Conservation (phyloP, 2,797 vertebrate species). For the Eulemur mongoz region DNA sequence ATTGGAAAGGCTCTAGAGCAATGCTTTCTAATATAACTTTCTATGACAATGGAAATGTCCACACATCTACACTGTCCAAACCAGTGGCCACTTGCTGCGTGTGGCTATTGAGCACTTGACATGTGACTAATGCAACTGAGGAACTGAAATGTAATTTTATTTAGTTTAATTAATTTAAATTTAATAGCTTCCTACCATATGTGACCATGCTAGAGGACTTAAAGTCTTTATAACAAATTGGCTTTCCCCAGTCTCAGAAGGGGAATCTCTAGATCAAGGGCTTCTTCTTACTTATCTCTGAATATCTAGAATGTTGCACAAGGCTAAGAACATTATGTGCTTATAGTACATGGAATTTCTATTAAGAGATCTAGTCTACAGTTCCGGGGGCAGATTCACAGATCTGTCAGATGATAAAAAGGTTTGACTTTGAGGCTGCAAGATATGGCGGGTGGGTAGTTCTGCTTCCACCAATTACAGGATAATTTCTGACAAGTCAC, state of each 20-base stretch:
- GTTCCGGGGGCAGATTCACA: not conserved
- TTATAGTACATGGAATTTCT: not conserved
- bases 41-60: not conserved
- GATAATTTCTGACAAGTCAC: slow-evolving; percentile 51
- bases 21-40: not conserved
- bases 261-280: not conserved
- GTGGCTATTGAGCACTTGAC: not conserved
- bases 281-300: not conserved
- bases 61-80: not conserved
- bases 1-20: not conserved
- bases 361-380: not conserved
- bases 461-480: slow-evolving; percentile 35
- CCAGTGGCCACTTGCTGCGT: not conserved
- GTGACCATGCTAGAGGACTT: not conserved
- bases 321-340: not conserved
- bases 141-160: not conserved
- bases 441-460: not conserved
- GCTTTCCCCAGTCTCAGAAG: not conserved
- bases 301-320: not conserved
- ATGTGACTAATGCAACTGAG: not conserved
- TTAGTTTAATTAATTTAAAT: not conserved
- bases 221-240: not conserved
- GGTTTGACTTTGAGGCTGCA: slow-evolving; percentile 18
- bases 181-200: not conserved
- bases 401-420: not conserved